Percentiles rank a stretch among this genome's conserved stretches.
Evolutionary conservation across 2,888 invertebrate species (phyloP).

Genomic region (Digitonthophagus gazella): DNA sequence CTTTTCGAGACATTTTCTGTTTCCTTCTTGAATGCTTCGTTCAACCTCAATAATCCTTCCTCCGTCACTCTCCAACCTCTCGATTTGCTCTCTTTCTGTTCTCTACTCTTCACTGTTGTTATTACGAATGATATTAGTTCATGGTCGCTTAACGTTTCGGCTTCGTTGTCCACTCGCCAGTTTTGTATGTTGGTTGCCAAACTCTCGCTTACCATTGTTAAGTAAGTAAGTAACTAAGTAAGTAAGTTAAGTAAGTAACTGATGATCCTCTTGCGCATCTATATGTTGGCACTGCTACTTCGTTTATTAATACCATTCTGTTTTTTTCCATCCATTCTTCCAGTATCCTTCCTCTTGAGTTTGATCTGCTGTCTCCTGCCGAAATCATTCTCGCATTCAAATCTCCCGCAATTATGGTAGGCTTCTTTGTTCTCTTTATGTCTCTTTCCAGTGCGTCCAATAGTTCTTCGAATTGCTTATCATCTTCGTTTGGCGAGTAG

Average conservation of each 20-base stretch:
- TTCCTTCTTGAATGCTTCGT: too few species aligned
- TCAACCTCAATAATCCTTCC: too few species aligned
- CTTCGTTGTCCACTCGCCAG: background rate
- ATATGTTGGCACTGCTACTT: background rate
- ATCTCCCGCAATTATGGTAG: slow-evolving; percentile 15
- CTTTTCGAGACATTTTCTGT: too few species aligned
- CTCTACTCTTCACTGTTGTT: too few species aligned
- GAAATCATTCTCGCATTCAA: too few species aligned
- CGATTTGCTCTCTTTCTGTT: too few species aligned
- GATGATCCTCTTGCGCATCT: background rate
- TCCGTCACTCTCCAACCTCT: too few species aligned
- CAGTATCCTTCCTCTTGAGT: too few species aligned
- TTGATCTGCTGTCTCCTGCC: too few species aligned
- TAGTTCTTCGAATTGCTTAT: background rate
- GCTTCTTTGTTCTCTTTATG: background rate
- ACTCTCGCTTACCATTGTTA: background rate
- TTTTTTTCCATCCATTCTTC: slow-evolving; percentile 12
- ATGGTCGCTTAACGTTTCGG: background rate
- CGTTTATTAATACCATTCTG: slow-evolving; percentile 1
- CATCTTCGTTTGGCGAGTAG: background rate
- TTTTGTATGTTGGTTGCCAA: too few species aligned
- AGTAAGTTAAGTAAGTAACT: slow-evolving; percentile 19
- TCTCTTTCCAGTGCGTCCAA: too few species aligned
- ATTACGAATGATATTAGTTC: background rate
- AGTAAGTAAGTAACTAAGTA: too few species aligned